phyloP scores from a whole-genome alignment of 2,888 invertebrate species.

The Epicampocera succincta region DNA sequence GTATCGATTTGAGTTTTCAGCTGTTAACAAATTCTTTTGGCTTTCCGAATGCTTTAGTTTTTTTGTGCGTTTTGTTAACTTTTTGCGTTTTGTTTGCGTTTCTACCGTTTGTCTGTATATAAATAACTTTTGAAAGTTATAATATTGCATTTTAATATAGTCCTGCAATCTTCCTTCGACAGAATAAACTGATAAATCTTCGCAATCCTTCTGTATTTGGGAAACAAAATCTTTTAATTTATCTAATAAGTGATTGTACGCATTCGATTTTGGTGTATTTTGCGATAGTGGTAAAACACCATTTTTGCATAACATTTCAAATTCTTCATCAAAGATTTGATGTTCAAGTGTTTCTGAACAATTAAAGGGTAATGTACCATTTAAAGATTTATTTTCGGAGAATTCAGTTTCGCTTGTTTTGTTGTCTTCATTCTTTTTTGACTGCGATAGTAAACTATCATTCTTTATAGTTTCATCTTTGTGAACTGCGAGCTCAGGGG shows the following conservation, averaged over 20 bases:
- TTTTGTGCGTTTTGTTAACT: constrained; percentile 69
- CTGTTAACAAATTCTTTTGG: constrained; percentile 71
- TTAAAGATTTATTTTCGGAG: constrained; percentile 13
- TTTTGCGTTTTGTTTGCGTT: constrained; percentile 50
- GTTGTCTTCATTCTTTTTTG: constrained; percentile 1
- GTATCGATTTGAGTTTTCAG: constrained; percentile 66
- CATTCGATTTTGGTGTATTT: constrained; percentile 2
- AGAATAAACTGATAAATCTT: constrained; percentile 55
- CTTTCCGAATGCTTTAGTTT: constrained; percentile 71
- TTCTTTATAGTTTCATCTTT: not conserved
- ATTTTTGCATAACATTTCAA: constrained; percentile 64
- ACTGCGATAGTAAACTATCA: not conserved
- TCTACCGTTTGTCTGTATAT: constrained; percentile 62
- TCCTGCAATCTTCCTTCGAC: constrained; percentile 70
- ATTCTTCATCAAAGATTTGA: constrained; percentile 71
- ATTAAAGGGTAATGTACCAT: constrained; percentile 60
- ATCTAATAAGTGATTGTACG: constrained; percentile 51
- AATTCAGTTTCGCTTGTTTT: not conserved
- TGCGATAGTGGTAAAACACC: constrained; percentile 29
- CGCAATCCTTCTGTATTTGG: constrained; percentile 74
- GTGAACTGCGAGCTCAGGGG: not conserved
- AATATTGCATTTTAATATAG: constrained; percentile 72
- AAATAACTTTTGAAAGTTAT: constrained; percentile 68
- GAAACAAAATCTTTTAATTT: constrained; percentile 72
- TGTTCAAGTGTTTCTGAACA: constrained; percentile 75